Evolutionary conservation across 2,888 invertebrate species (phyloP).

Genomic region (Dorcus hopei): DNA sequence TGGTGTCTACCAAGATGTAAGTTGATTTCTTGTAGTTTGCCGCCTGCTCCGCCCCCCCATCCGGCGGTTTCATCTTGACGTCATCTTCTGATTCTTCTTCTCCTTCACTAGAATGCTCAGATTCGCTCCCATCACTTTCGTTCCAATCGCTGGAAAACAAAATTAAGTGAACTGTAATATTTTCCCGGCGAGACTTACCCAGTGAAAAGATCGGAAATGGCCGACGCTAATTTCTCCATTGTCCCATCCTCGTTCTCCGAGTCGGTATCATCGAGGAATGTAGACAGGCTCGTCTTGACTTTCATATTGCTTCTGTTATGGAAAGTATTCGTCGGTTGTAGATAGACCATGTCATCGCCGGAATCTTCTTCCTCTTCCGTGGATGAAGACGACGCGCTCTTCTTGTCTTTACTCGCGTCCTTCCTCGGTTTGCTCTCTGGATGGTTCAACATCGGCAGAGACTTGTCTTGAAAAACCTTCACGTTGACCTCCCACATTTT

Average conservation of each 20-base stretch:
- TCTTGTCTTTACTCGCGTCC: slow-evolving; percentile 29
- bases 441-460: slow-evolving; percentile 39
- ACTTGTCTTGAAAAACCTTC: slow-evolving; percentile 58
- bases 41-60: slow-evolving; percentile 15
- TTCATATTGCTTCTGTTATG: slow-evolving; percentile 40
- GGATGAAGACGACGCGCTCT: slow-evolving; percentile 26
- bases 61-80: slow-evolving; percentile 24
- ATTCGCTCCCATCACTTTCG: slow-evolving; percentile 48
- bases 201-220: slow-evolving; percentile 75
- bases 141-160: slow-evolving; percentile 45
- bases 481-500: slow-evolving; percentile 70
- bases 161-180: slow-evolving; percentile 2
- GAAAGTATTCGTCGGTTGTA: slow-evolving; percentile 42
- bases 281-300: slow-evolving; percentile 54
- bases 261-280: slow-evolving; percentile 63
- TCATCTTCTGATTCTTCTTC: slow-evolving; percentile 44
- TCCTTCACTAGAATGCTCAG: slow-evolving; percentile 56
- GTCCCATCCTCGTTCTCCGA: slow-evolving; percentile 70
- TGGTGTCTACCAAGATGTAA: slow-evolving; percentile 66
- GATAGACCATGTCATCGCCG: slow-evolving; percentile 48
- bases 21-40: slow-evolving; percentile 52
- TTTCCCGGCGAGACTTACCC: slow-evolving; percentile 51
- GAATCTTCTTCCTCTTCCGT: slow-evolving; percentile 46
- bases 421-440: slow-evolving; percentile 32
- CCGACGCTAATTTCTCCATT: slow-evolving; percentile 67